Percentiles rank a stretch among this genome's conserved stretches.
Evolutionary conservation across 2,113 vertebrate species (phyloP).

Genomic region (Takifugu flavidus): DNA sequence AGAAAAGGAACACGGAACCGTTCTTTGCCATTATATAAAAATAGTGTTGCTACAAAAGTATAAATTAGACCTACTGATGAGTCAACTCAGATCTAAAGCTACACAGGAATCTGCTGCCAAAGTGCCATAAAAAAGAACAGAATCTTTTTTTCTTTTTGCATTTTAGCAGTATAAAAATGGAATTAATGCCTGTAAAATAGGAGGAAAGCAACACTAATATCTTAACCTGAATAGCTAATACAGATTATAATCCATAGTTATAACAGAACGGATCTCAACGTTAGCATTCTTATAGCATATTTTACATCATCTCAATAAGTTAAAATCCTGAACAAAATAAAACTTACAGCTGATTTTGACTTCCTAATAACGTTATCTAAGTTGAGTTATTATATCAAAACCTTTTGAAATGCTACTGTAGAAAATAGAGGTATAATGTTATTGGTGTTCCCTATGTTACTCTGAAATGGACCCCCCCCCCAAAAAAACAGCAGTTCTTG

Average conservation of each 20-base stretch:
- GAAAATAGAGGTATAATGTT: slow-evolving; percentile 81
- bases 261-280: slow-evolving; percentile 58
- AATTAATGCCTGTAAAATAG: slow-evolving; percentile 67
- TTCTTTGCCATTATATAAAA: slow-evolving; percentile 94
- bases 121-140: slow-evolving; percentile 73
- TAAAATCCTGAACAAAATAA: slow-evolving; percentile 67
- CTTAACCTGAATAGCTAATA: slow-evolving; percentile 68
- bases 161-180: slow-evolving; percentile 69
- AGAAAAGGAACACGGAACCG: slow-evolving; percentile 80
- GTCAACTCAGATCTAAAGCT: slow-evolving; percentile 81
- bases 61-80: slow-evolving; percentile 98
- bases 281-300: slow-evolving; percentile 64
- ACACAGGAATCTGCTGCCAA: slow-evolving; percentile 78
- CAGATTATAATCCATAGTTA: slow-evolving; percentile 54
- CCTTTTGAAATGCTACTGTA: slow-evolving; percentile 76
- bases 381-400: slow-evolving; percentile 73
- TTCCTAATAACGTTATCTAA: slow-evolving; percentile 68
- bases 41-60: slow-evolving; percentile 99
- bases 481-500: slow-evolving; percentile 68
- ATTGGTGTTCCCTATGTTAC: slow-evolving; percentile 66
- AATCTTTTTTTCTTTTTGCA: slow-evolving; percentile 62
- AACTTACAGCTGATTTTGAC: slow-evolving; percentile 60
- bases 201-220: slow-evolving; percentile 68
- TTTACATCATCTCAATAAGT: slow-evolving; percentile 69
- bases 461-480: slow-evolving; percentile 71